These are phyloP conservation scores for Drosophila silvestris DNA, from an alignment of 2,888 invertebrate species.

Conservation along the genomic window DNA sequence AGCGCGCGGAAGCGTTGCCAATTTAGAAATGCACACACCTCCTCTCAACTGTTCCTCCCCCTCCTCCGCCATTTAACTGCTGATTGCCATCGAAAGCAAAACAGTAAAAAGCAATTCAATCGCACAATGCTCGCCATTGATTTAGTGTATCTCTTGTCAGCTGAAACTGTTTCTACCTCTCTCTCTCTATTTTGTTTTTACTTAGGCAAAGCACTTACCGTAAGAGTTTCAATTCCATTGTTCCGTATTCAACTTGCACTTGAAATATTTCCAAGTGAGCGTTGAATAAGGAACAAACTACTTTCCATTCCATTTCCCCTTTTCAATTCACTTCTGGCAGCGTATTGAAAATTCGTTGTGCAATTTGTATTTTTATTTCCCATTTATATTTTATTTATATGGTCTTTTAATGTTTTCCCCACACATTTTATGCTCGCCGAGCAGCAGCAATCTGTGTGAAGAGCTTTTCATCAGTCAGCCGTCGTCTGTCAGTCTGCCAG, in stretches of 20 bases:
- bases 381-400: conserved; percentile 19
- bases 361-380: not conserved
- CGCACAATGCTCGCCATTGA: conserved; percentile 26
- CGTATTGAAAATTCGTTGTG: conserved; percentile 21
- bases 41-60: not conserved
- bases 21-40: conserved; percentile 17
- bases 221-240: not conserved
- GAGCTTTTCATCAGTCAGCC: conserved; percentile 26
- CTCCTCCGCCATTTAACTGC: conserved; percentile 2
- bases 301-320: not conserved
- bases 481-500: conserved; percentile 17
- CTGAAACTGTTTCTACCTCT: not conserved
- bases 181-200: not conserved
- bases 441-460: not conserved
- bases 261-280: not conserved
- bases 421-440: conserved; percentile 15
- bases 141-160: not conserved
- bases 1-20: conserved; percentile 38
- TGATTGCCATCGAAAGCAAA: conserved; percentile 25
- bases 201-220: not conserved
- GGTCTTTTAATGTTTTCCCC: conserved; percentile 23
- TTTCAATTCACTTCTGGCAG: not conserved
- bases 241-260: not conserved
- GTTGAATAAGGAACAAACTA: not conserved
- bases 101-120: conserved; percentile 17